phyloP scores from a whole-genome alignment of 2,797 vertebrate genomes.

The Tangara arthus region DNA sequence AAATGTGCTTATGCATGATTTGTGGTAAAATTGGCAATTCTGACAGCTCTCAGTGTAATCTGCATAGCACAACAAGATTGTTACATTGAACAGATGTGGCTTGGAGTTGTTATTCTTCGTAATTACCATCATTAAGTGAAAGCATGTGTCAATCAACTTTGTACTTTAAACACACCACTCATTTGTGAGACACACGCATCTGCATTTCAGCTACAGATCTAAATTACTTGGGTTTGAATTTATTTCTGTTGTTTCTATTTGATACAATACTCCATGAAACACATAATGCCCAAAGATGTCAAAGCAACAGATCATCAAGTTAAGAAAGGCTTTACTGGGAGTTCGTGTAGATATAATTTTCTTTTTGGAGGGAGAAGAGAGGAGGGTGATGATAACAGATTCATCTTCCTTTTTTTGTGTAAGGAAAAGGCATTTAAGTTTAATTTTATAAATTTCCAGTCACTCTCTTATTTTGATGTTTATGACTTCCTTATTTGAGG shows the following conservation, averaged over 20 bases:
- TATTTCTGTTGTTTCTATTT: neutral
- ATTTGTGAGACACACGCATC: slow-evolving; percentile 68
- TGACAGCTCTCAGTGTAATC: slow-evolving; percentile 84
- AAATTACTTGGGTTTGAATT: slow-evolving; percentile 15
- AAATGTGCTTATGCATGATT: slow-evolving; percentile 65
- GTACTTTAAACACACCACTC: slow-evolving; percentile 81
- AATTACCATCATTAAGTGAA: slow-evolving; percentile 98
- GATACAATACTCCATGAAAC: neutral
- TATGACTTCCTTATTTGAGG: neutral
- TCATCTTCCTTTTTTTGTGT: neutral
- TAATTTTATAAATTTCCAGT: neutral
- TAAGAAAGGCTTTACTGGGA: neutral
- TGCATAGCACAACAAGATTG: slow-evolving; percentile 62
- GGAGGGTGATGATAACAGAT: neutral
- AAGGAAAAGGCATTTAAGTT: neutral
- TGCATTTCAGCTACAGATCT: slow-evolving; percentile 52
- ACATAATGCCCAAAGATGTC: neutral
- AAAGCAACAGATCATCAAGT: neutral
- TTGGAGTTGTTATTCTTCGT: slow-evolving; percentile 94
- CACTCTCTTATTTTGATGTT: neutral
- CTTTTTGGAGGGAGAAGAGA: neutral
- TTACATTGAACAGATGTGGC: slow-evolving; percentile 95
- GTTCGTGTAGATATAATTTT: neutral
- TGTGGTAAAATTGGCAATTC: slow-evolving; percentile 67
- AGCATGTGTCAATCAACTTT: slow-evolving; percentile 96